These are phyloP conservation scores for Babylonia areolata DNA, from an alignment of 1,140 invertebrate species.

Conservation along the genomic window DNA sequence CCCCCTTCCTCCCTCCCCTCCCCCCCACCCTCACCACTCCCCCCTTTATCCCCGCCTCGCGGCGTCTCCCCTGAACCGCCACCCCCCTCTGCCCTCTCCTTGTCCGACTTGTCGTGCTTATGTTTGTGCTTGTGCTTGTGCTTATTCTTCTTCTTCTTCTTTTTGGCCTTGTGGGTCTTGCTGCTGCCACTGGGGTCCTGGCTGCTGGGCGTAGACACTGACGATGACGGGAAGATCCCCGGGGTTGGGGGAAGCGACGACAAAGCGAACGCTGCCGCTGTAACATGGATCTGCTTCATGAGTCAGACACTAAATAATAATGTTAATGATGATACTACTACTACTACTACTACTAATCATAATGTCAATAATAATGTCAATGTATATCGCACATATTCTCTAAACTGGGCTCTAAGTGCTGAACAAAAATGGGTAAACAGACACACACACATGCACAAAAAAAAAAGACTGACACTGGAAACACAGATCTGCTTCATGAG, in stretches of 20 bases:
- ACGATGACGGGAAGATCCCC: conserved; percentile 16
- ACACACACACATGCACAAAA: too few species aligned
- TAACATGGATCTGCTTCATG: too few species aligned
- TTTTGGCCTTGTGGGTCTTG: conserved; percentile 74
- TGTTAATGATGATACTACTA: too few species aligned
- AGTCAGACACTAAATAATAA: too few species aligned
- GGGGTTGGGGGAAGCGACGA: conserved; percentile 25
- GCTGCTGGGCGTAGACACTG: conserved; percentile 19
- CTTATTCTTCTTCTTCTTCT: conserved; percentile 80
- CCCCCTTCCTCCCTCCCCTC: conserved; percentile 19
- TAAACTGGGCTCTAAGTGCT: too few species aligned
- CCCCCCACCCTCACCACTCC: not conserved
- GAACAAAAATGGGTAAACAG: too few species aligned
- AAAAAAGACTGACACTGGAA: too few species aligned
- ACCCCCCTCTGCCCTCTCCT: too few species aligned
- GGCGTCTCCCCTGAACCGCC: not conserved
- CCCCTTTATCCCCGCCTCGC: conserved; percentile 72
- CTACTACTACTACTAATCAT: too few species aligned
- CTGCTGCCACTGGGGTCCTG: conserved; percentile 26
- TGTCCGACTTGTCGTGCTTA: conserved; percentile 61
- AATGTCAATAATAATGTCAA: too few species aligned
- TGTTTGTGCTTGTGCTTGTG: conserved; percentile 77
- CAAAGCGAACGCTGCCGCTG: conserved; percentile 5
- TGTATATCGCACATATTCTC: too few species aligned
- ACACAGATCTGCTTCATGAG: too few species aligned